Evolutionary conservation across 1,140 invertebrate species (phyloP).

Genomic region (Lepidurus apus): DNA sequence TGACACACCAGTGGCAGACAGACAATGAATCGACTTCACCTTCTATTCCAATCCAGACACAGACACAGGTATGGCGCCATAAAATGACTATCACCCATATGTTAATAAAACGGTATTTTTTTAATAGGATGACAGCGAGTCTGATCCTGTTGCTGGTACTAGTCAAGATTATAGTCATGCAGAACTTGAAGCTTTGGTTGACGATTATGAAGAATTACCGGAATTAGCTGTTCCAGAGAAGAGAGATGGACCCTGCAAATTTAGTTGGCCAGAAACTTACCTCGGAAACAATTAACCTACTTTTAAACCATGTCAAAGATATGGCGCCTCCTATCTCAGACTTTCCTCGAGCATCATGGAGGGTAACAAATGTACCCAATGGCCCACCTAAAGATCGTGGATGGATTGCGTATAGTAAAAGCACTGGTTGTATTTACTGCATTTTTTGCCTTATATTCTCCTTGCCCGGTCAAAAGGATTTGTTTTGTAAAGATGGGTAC

Average conservation of each 20-base stretch:
- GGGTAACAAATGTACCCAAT: neutral
- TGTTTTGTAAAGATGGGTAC: neutral
- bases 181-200: neutral
- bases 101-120: neutral
- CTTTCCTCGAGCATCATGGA: neutral
- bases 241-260: neutral
- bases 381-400: neutral
- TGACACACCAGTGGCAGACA: neutral
- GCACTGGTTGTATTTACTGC: neutral
- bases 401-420: slow-evolving; percentile 16
- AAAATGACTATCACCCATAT: neutral
- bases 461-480: neutral
- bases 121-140: neutral
- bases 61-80: neutral
- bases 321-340: neutral
- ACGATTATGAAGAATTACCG: neutral
- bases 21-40: neutral
- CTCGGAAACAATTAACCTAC: neutral
- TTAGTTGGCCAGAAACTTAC: slow-evolving; percentile 1
- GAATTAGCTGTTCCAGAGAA: neutral
- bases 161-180: neutral
- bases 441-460: slow-evolving; percentile 1
- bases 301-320: neutral
- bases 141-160: neutral
- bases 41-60: neutral